These are phyloP conservation scores for Diaperis boleti DNA, from an alignment of 2,888 invertebrate species.

Conservation along the genomic window DNA sequence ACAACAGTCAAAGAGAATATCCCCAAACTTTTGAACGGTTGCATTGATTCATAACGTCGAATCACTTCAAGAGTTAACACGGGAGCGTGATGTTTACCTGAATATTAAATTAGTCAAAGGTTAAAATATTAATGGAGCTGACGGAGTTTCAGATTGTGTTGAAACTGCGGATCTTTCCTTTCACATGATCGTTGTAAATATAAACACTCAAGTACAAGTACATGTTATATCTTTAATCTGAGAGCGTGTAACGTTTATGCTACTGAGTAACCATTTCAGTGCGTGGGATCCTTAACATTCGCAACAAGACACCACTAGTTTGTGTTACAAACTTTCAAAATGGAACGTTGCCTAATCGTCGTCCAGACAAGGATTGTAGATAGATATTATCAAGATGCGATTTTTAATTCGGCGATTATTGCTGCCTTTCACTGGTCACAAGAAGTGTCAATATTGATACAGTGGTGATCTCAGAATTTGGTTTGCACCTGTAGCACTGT, in stretches of 20 bases:
- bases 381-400: no score
- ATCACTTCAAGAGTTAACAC: not conserved
- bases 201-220: not conserved
- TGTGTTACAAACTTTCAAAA: not conserved
- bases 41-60: constrained; percentile 3
- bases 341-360: not conserved
- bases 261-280: not conserved
- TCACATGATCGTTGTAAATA: not conserved
- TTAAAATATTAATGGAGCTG: constrained; percentile 1
- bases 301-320: not conserved
- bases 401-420: no score
- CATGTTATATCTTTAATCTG: not conserved
- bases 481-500: no score
- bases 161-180: not conserved
- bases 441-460: no score
- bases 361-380: not conserved
- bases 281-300: not conserved
- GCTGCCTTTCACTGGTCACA: no score
- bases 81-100: not conserved
- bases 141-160: not conserved
- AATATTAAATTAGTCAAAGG: not conserved
- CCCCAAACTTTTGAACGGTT: not conserved
- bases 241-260: not conserved
- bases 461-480: no score
- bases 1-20: constrained; percentile 3